Base-by-base conservation (phyloP, 2,888 invertebrate species). In the Ophraella communa region DNA sequence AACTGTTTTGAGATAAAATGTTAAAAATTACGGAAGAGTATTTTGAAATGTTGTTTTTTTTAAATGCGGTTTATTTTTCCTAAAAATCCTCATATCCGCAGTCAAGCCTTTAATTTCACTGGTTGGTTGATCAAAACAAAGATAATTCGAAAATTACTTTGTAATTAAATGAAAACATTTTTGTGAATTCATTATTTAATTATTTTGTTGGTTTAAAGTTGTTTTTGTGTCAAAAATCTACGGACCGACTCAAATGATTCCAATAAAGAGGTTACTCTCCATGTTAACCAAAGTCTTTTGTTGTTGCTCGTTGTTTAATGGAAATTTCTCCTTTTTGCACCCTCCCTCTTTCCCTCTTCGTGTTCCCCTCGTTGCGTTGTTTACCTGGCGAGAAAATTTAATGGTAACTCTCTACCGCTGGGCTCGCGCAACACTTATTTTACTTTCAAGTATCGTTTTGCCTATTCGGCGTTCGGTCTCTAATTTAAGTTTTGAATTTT, bases 401-500 rank as follows among this genome's bases (percentile, higher is more conserved):
- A 59, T 51, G 51, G 59, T 27, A 33, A 42, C 59, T 51, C 24
- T 35, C 42, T 24, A 39, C 23, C 49, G 39, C n/a, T n/a, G n/a
- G n/a, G 10, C 27, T 30, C 10, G 49, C 23, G 35, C 3, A 45
- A 47, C 59, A 51, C 59, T 59, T 59, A 51, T 51, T 39, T 39
- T 51, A 51, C 59, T 59, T 51, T 59, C 39, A 59, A 59, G 51
- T 59, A 49, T 24, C 58, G 33, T 58, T 54, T n/a, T 33, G 8
- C 49, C 51, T 27, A 51, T 59, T 51, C 59, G 18, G 17, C 33
- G n/a, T 11, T 44, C 49, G 58, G 35, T 51, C 30, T 59, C 51
- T 59, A 59, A 59, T 59, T 59, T 59, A 51, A 59, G 59, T 59
- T 59, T 59, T 59, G 51, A 59, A 51, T 59, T 35, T 59, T 51